A percentile compares a stretch with the other conserved stretches of the same genome.
These are phyloP conservation scores for Chascanopsetta lugubris DNA, from an alignment of 2,113 vertebrate genomes.

Conservation along the genomic window DNA sequence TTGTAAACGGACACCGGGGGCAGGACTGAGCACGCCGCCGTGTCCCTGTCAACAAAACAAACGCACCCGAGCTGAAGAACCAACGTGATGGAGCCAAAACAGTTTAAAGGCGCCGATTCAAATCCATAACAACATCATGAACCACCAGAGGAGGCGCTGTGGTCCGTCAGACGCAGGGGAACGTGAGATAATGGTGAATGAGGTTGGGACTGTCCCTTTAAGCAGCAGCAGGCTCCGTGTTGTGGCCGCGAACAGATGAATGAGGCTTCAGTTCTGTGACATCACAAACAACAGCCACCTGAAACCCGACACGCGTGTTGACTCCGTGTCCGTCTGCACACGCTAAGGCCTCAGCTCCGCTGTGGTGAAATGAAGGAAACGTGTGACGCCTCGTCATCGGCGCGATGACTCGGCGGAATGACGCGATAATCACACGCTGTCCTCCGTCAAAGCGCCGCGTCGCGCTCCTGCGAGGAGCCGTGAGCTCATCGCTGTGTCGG, in stretches of 20 bases:
- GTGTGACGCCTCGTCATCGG: constrained; percentile 42
- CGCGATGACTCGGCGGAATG: constrained; percentile 47
- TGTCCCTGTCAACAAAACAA: no score
- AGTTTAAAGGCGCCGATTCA: no score
- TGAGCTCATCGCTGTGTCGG: constrained; percentile 61
- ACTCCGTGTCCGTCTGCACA: constrained; percentile 22
- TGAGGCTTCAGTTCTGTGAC: neutral
- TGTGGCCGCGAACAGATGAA: neutral
- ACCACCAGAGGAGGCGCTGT: no score
- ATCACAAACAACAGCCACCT: constrained; percentile 2
- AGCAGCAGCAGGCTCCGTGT: no score
- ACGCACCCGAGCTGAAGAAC: no score
- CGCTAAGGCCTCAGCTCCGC: constrained; percentile 26
- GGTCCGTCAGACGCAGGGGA: no score
- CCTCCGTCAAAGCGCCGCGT: constrained; percentile 14
- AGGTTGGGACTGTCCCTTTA: no score
- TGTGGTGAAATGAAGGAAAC: constrained; percentile 30
- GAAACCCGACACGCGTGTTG: constrained; percentile 12
- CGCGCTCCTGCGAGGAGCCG: constrained; percentile 19
- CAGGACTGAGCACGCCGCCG: constrained; percentile 33
- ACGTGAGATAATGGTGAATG: no score
- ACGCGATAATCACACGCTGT: constrained; percentile 57
- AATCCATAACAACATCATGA: no score
- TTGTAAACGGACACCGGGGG: constrained; percentile 37
- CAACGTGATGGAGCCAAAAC: no score